Base-by-base conservation (phyloP, 1,140 invertebrate genomes). In the Diachasmimorpha longicaudata region DNA sequence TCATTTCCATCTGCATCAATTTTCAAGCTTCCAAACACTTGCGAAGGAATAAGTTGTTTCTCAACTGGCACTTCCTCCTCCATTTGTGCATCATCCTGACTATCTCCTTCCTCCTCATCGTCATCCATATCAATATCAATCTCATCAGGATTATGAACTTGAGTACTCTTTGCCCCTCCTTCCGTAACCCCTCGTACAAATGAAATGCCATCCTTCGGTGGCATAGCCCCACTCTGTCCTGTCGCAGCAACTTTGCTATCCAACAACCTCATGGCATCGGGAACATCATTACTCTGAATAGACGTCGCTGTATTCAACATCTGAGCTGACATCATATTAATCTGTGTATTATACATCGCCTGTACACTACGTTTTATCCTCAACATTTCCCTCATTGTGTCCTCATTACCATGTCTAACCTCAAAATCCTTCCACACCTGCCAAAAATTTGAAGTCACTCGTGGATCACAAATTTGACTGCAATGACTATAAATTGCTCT, bases 341-440 rank as follows among this genome's bases (percentile, higher is more conserved):
- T 94, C 90, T 97, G 96, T 6, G 96, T 98, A 86, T 99, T 99
- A 85, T 97, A 99, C 81, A 95, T 97, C 6, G 98, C 98, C 90
- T 99, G 97, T 0, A 99, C 96, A 85, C 96, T 98, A 79, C 98
- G 92, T 87, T 99, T 99, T 70, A 99, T 99, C 84, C 98, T 91
- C 78, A 99, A 89, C 98, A 99, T 99, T 91, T 99, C 99, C 68
- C 98, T 91, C 92, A 99, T 97, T 0, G 98, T 99, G 82, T 99
- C 99, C 89, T 99, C 98, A 90, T 99, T 99, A n/a, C 99, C 99
- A 90, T 99, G 98, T 66, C 96, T 93, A 44, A 99, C 96, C 92
- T 99, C 99, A 91, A 99, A 99, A 81, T 99, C 97, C 90, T 99
- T 99, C 99, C 99, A 99, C 8, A 96, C 96, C 85, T 97, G 94